These are phyloP conservation scores for Engystomops pustulosus DNA, from an alignment of 2,113 vertebrate species.

Conservation along the genomic window DNA sequence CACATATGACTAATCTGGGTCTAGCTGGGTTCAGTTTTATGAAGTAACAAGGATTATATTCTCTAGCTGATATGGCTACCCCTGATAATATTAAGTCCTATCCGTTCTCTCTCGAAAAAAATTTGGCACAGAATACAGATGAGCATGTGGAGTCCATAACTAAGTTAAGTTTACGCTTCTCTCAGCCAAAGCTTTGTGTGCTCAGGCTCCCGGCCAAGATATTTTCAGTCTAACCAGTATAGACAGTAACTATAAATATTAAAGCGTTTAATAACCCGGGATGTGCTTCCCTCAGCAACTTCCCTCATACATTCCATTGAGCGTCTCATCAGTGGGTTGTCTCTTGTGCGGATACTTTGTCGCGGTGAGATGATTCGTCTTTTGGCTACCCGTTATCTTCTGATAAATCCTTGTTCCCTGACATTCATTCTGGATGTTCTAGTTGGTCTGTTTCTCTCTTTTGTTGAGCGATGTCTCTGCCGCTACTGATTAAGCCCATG, in stretches of 20 bases:
- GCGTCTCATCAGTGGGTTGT: constrained; percentile 47
- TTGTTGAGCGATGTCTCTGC: neutral
- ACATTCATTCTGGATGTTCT: constrained; percentile 28
- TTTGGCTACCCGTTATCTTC: constrained; percentile 43
- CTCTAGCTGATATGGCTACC: constrained; percentile 35
- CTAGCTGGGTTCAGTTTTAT: constrained; percentile 25
- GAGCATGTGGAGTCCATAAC: constrained; percentile 53
- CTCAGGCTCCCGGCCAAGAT: constrained; percentile 48
- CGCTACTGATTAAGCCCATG: neutral
- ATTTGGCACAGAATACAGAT: constrained; percentile 20
- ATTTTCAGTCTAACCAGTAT: constrained; percentile 52
- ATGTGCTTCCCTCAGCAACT: constrained; percentile 56
- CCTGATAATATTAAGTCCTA: constrained; percentile 20
- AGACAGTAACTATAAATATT: constrained; percentile 58
- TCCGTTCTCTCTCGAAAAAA: constrained; percentile 15
- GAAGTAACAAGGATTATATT: constrained; percentile 39
- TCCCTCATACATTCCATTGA: constrained; percentile 33
- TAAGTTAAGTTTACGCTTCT: constrained; percentile 36
- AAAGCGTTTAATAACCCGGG: constrained; percentile 48
- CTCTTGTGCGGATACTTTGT: constrained; percentile 50
- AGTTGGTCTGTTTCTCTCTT: neutral
- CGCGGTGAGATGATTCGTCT: constrained; percentile 52
- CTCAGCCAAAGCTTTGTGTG: constrained; percentile 49
- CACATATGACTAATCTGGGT: constrained; percentile 24
- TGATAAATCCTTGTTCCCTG: constrained; percentile 23